phyloP scores from a whole-genome alignment of 2,888 invertebrate species.

The Siphlonurus alternatus region DNA sequence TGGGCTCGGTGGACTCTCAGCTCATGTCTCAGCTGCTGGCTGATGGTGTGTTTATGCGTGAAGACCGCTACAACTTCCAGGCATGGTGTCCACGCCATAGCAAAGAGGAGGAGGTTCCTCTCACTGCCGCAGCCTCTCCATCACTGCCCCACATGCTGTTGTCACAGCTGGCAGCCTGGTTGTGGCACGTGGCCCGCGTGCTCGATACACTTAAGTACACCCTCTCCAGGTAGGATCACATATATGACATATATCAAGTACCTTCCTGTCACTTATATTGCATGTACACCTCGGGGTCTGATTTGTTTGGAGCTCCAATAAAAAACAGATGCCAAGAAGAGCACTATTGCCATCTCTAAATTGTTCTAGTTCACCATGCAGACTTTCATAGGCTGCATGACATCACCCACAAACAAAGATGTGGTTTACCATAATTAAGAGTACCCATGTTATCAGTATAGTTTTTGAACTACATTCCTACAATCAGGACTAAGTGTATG shows the following conservation, averaged over 20 bases:
- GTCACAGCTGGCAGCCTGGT: neutral
- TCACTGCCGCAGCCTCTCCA: neutral
- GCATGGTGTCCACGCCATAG: slow-evolving; percentile 10
- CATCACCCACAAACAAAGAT: no score
- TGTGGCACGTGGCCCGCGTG: neutral
- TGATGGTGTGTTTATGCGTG: slow-evolving; percentile 18
- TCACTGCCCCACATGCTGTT: no score
- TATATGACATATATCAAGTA: neutral
- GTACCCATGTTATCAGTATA: no score
- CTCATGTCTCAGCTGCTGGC: slow-evolving; percentile 20
- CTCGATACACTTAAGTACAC: slow-evolving; percentile 4
- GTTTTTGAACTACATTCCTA: no score
- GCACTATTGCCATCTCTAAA: no score
- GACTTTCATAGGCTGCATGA: no score
- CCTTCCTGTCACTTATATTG: neutral
- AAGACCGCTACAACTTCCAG: slow-evolving; percentile 13
- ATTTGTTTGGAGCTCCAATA: no score
- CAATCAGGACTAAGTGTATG: no score
- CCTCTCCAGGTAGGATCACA: slow-evolving; percentile 1
- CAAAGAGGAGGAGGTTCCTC: slow-evolving; percentile 7
- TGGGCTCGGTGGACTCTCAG: slow-evolving; percentile 22
- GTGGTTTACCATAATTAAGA: no score
- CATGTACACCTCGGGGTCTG: no score
- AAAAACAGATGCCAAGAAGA: no score
- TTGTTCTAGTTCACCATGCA: no score